Evolutionary conservation across 2,113 vertebrate species (phyloP), one percentile per base, ranked within the genome.

Genomic region (Dasypus novemcinctus): DNA sequence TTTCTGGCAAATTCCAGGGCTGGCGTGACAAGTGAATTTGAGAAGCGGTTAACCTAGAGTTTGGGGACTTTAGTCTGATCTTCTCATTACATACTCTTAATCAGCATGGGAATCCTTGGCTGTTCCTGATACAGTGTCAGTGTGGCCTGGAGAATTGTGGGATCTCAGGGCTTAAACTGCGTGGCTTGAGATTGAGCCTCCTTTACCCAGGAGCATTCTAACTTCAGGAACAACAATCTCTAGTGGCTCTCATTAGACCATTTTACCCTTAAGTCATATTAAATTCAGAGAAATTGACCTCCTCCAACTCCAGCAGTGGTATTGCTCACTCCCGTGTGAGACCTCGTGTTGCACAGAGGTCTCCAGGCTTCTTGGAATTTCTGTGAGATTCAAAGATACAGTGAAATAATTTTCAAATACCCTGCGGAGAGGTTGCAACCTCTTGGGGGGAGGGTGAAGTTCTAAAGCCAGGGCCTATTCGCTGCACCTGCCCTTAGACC

Each of bases 201-300:
- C 38, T 54, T 52, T 69, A 52, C 41, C 25, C 0, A 69, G 36
- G 88, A 57, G 72, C 49, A 72, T 69, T 63, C 27, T 52, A 78
- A 72, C 36, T 61, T 78, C 29, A 63, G 41, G 90, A 63, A n/a
- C 36, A 14, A 29, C n/a, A 49, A 18, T 57, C 66, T 75, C 57
- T 79, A 27, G 18, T 43, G 7, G 85, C 43, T 49, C 15, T 27
- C 49, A 5, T 91, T 74, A 95, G 27, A 38, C 21, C 49, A 43
- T 64, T 92, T 89, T 68, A 86, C 12, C 43, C 43, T 0, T 46
- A 72, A 29, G 31, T 78, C 46, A 93, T 29, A 75, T 66, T 92
- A 81, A 92, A 84, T 87, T 86, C 64, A 90, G 38, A 92, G 91
- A 74, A 95, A 63, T 36, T 68, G 23, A 6, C 23, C 63, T 59